Base-by-base conservation (phyloP, 2,797 vertebrate genomes). In the Atherinosoma microstoma region DNA sequence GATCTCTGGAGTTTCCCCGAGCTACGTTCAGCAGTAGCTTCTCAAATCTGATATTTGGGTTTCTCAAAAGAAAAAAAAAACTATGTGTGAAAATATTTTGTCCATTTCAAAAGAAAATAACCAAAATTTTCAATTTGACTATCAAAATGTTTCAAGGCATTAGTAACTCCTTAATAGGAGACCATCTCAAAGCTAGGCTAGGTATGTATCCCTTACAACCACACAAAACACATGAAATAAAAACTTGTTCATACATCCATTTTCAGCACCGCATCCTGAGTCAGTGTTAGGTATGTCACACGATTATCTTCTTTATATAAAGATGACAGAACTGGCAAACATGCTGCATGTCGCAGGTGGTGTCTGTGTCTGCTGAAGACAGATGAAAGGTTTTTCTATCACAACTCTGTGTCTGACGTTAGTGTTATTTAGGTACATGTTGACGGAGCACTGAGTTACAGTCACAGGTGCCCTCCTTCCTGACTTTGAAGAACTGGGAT, bases 121-220 rank as follows among this genome's bases (percentile, higher is more conserved):
- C 34, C 34, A 35, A 35, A 4, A 8, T 35, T 35, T 58, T 57
- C 3, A 67, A 69, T 64, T 29, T 16, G 10, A 67, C 20, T 57
- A 57, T 42, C 18, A 45, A 78, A 71, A 74, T 32, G 20, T 45
- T 45, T 71, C n/a, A 70, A 60, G 69, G 77, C 45, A 73, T 38
- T n/a, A 53, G 61, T 12, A 67, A 35, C 18, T 56, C 38, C 8
- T 60, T 34, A 40, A 49, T 22, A 59, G 63, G 56, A 63, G 47
- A 64, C 27, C 38, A 76, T 45, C n/a, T 78, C 38, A 70, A n/a
- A 53, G 13, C 51, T 12, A 49, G 56, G 13, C 51, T 12, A 49
- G n/a, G 2, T 27, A 67, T 84, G 2, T 27, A 67, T 84, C 78
- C 74, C 66, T 82, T 70, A 73, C 84, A 84, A 73, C 53, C 73